Conservation (phyloP, 2,797 vertebrate genomes). For the Sylvia borin region DNA sequence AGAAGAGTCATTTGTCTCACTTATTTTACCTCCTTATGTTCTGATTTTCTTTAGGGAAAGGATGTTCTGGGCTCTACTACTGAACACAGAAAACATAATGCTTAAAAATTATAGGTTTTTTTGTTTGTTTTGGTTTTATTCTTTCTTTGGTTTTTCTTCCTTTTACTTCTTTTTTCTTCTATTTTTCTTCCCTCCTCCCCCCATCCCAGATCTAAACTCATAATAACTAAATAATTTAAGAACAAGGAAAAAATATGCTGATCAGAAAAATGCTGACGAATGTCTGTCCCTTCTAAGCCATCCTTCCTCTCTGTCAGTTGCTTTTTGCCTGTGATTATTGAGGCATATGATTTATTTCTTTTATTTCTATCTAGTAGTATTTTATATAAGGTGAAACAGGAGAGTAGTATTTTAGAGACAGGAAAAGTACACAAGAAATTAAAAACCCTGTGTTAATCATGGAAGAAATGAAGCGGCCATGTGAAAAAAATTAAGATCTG, state of each 20-base stretch:
- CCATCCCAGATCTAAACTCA: fast-evolving
- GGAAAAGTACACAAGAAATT: not conserved
- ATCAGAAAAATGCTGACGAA: not conserved
- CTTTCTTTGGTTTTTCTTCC: not conserved
- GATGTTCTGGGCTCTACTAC: not conserved
- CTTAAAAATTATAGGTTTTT: not conserved
- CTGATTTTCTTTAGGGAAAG: not conserved
- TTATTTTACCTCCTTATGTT: not conserved
- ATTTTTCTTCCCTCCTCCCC: too few species aligned
- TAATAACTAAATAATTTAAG: not conserved
- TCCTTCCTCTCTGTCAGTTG: fast-evolving
- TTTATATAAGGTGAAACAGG: not conserved
- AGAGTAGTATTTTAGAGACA: not conserved
- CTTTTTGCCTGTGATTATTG: not conserved
- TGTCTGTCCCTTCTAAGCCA: not conserved
- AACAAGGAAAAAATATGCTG: fast-evolving
- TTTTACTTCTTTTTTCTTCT: not conserved
- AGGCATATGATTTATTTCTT: not conserved
- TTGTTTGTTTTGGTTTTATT: too few species aligned
- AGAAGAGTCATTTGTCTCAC: not conserved
- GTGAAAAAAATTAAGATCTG: not conserved
- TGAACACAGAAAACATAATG: not conserved
- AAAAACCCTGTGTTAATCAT: not conserved
- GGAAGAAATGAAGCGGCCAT: not conserved
- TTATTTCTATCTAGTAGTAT: not conserved